Base-by-base conservation (phyloP, 1,140 invertebrate genomes). In the Gonatopus flavifemur region DNA sequence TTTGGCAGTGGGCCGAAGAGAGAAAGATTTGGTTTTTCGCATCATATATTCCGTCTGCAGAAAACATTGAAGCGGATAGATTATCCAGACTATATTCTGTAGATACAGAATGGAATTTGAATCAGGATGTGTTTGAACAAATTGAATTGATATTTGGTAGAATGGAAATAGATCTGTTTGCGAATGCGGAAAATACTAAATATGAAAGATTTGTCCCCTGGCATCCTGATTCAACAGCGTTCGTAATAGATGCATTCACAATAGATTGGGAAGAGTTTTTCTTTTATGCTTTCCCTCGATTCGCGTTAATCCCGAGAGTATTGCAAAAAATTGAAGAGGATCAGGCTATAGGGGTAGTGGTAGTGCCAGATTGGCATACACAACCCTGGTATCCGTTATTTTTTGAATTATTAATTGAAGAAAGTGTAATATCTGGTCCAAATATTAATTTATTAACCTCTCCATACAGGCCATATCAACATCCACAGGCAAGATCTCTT, bases 201-300 rank as follows among this genome's bases (percentile, higher is more conserved):
- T 38, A 19, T 22, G 37, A 38, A 19, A 38, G 15, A 38, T 38
- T 38, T 13, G 37, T 38, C 6, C 3, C 37, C 3, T 38, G 37
- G 37, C 18, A 10, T 7, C 16, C 37, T 5, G 15, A 38, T 19
- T 8, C 18, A 15, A 20, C 7, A 19, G 37, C 37, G 18, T 38
- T 7, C 7, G 4, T 15, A 4, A 38, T 38, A 20, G n/a, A n/a
- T n/a, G n/a, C n/a, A n/a, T n/a, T n/a, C n/a, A n/a, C n/a, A n/a
- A n/a, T n/a, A n/a, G n/a, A 38, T 22, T 38, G 37, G 37, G 18
- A 15, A 7, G 18, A 38, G 3, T 4, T 7, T 4, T 38, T 19
- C 19, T 38, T 38, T 38, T 38, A 38, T 19, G 37, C 37, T 20
- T 38, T 38, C 15, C 37, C 37, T 5, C 37, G 15, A 19, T 38